These are phyloP conservation scores for Tinea trinotella DNA, from an alignment of 2,888 invertebrate genomes.

Conservation along the genomic window DNA sequence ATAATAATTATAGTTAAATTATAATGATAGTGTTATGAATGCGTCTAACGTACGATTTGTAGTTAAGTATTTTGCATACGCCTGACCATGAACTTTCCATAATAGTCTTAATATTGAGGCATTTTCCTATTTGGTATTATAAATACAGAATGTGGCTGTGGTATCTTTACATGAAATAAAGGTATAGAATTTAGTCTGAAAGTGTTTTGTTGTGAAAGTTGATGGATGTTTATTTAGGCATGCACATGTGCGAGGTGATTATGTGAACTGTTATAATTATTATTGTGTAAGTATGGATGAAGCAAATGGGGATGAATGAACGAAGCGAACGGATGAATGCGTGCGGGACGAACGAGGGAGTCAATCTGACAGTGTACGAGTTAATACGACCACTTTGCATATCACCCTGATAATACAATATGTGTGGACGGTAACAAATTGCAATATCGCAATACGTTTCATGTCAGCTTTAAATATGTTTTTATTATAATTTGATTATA, in stretches of 20 bases:
- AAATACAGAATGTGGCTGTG: constrained; percentile 73
- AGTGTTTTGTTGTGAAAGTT: constrained; percentile 44
- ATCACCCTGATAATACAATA: too few relatives aligned
- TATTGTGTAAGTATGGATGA: neutral
- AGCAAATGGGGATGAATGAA: constrained; percentile 48
- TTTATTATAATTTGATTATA: too few relatives aligned
- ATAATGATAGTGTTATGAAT: constrained; percentile 31
- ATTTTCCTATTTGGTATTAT: constrained; percentile 73
- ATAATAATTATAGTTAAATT: neutral
- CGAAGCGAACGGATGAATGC: constrained; percentile 39
- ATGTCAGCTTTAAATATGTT: too few relatives aligned
- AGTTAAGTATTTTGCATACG: constrained; percentile 37
- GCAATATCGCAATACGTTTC: too few relatives aligned
- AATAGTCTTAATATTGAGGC: constrained; percentile 55
- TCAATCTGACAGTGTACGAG: neutral
- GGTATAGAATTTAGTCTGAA: constrained; percentile 31
- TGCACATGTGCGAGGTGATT: constrained; percentile 70
- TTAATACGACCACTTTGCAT: too few relatives aligned
- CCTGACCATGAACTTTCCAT: constrained; percentile 62
- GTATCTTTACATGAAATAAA: constrained; percentile 51
- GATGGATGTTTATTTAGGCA: constrained; percentile 68
- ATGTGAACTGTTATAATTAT: constrained; percentile 35
- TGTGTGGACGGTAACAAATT: too few relatives aligned
- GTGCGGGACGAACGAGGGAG: neutral
- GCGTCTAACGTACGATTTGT: constrained; percentile 56